Conservation (phyloP, 2,113 vertebrate genomes). For the Tamias sibiricus region DNA sequence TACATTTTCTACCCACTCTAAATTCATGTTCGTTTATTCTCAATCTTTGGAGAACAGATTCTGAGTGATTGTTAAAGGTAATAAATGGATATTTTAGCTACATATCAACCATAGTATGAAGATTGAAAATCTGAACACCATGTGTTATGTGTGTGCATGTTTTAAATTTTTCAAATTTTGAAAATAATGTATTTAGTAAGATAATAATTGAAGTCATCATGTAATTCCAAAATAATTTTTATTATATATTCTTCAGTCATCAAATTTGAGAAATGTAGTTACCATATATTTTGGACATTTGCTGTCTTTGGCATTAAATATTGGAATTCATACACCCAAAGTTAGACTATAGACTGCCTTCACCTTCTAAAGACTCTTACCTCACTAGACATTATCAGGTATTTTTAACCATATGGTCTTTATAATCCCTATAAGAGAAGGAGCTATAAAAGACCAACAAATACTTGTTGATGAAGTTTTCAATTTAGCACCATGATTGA, state of each 20-base stretch:
- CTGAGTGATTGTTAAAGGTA: background rate
- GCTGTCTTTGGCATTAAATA: background rate
- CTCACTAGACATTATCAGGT: background rate
- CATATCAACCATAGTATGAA: background rate
- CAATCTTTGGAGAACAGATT: background rate
- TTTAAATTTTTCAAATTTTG: background rate
- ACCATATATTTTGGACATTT: background rate
- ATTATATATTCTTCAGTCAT: background rate
- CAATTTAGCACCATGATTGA: background rate
- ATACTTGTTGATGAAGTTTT: conserved; percentile 40
- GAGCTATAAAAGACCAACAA: background rate
- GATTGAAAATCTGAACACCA: background rate
- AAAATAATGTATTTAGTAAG: background rate
- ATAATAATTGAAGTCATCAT: background rate
- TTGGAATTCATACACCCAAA: background rate
- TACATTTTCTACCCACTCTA: background rate
- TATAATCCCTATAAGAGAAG: background rate
- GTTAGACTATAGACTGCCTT: background rate
- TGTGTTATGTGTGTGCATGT: background rate
- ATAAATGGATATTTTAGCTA: background rate
- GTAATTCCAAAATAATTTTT: conserved; percentile 36
- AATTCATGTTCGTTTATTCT: background rate
- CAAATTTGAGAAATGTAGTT: background rate
- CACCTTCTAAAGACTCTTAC: background rate
- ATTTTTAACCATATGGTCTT: background rate